Evolutionary conservation across 1,140 invertebrate species (phyloP).

Genomic region (Listronotus bonariensis): DNA sequence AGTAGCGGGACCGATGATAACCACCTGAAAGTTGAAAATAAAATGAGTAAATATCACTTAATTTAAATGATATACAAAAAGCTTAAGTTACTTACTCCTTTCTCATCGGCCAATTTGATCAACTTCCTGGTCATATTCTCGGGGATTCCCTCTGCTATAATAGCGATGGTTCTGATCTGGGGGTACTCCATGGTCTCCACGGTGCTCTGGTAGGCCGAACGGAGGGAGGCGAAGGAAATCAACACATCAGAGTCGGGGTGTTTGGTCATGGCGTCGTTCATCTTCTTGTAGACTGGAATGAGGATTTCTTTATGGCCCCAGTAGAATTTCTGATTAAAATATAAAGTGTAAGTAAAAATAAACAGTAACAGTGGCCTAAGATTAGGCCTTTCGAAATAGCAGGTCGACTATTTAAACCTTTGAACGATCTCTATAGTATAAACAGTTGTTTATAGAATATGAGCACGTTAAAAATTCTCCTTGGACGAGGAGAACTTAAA

Average conservation of each 20-base stretch:
- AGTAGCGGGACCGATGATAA: conserved; percentile 95
- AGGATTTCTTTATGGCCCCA: conserved; percentile 99
- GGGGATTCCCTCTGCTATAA: conserved; percentile 98
- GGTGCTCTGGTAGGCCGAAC: conserved; percentile 97
- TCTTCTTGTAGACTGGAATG: conserved; percentile 95
- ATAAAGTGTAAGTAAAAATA: not conserved
- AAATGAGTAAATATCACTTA: too few relatives aligned
- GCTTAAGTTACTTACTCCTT: conserved; percentile 47
- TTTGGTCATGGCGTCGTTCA: conserved; percentile 95
- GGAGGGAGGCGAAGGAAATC: conserved; percentile 97
- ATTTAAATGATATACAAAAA: conserved; percentile 2
- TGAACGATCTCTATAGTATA: too few relatives aligned
- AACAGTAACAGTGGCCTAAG: too few relatives aligned
- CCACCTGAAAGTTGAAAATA: conserved; percentile 60
- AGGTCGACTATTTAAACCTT: too few relatives aligned
- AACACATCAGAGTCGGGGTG: conserved; percentile 94
- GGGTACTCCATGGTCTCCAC: conserved; percentile 90
- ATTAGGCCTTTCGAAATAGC: too few relatives aligned
- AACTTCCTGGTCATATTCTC: conserved; percentile 97
- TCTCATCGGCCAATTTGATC: conserved; percentile 83
- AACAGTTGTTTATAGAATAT: too few relatives aligned
- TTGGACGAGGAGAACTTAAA: too few relatives aligned
- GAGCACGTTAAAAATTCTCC: too few relatives aligned
- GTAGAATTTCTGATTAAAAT: conserved; percentile 80
- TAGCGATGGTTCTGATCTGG: conserved; percentile 95